Evolutionary conservation across 1,140 invertebrate species (phyloP).

Genomic region (Brachionus sp.): DNA sequence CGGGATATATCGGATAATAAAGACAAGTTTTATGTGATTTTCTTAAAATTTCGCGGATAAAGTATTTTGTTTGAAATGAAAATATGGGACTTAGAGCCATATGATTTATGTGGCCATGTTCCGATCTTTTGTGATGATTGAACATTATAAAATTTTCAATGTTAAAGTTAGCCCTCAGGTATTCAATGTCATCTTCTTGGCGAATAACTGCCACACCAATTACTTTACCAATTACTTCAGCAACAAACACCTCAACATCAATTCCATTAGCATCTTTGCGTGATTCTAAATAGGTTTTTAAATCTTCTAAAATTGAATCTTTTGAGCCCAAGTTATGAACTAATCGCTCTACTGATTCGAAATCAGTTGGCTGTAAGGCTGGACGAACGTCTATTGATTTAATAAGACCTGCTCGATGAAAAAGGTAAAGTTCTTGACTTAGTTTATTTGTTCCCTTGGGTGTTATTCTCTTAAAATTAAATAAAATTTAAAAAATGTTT

Average conservation of each 20-base stretch:
- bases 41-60: slow-evolving; percentile 55
- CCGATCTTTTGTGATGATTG: slow-evolving; percentile 55
- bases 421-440: slow-evolving; percentile 66
- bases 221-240: slow-evolving; percentile 59
- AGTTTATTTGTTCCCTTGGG: slow-evolving; percentile 62
- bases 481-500: too few relatives aligned
- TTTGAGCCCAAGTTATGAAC: slow-evolving; percentile 48
- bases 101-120: slow-evolving; percentile 62
- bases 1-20: slow-evolving; percentile 58
- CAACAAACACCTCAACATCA: slow-evolving; percentile 58
- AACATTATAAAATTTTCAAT: slow-evolving; percentile 63
- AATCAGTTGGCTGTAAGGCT: slow-evolving; percentile 47
- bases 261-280: slow-evolving; percentile 51
- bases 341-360: slow-evolving; percentile 48
- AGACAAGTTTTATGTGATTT: slow-evolving; percentile 56
- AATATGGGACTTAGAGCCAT: slow-evolving; percentile 65
- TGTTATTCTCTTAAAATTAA: slow-evolving; percentile 60
- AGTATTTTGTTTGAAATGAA: slow-evolving; percentile 59
- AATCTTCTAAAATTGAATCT: slow-evolving; percentile 49
- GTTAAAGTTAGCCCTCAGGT: slow-evolving; percentile 62
- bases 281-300: slow-evolving; percentile 47
- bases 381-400: slow-evolving; percentile 51
- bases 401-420: slow-evolving; percentile 64
- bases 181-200: slow-evolving; percentile 59
- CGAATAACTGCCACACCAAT: slow-evolving; percentile 58